phyloP scores from a whole-genome alignment of 2,797 vertebrate genomes.

The Enteromius paludinosus region DNA sequence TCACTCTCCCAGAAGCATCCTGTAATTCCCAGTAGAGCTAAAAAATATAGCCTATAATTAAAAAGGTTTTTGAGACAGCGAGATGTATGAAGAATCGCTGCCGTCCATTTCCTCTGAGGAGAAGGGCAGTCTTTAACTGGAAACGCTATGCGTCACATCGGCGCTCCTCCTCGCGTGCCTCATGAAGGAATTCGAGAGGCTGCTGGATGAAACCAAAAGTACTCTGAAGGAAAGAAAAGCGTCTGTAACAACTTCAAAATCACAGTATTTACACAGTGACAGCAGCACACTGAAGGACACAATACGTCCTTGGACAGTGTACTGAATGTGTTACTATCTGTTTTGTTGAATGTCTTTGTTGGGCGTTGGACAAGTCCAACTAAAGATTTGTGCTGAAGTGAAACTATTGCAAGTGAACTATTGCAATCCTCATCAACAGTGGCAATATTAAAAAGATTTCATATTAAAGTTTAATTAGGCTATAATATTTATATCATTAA shows the following conservation, averaged over 20 bases:
- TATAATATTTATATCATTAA: too few species aligned
- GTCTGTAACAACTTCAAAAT: not conserved
- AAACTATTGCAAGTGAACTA: not conserved
- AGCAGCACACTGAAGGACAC: not conserved
- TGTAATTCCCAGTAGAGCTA: not conserved
- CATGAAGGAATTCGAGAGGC: conserved; percentile 15
- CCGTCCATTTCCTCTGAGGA: conserved; percentile 20
- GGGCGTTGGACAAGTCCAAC: not conserved
- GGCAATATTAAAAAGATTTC: not conserved
- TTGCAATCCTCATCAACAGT: not conserved
- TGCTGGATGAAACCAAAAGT: conserved; percentile 34
- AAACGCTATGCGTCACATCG: conserved; percentile 47
- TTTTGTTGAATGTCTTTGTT: not conserved
- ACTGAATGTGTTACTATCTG: too few species aligned
- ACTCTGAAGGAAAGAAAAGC: not conserved
- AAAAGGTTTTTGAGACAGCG: not conserved
- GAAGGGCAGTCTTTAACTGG: conserved; percentile 45
- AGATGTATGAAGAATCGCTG: not conserved
- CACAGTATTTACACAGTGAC: not conserved
- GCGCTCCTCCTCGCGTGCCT: conserved; percentile 24
- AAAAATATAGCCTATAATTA: not conserved
- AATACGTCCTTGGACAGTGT: not conserved
- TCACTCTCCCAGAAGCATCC: not conserved
- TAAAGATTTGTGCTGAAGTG: too few species aligned
- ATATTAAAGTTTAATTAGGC: not conserved